Percentiles rank a stretch among this genome's conserved stretches.
phyloP scores from a whole-genome alignment of 2,888 invertebrate genomes.

The Caenorhabditis sp. region DNA sequence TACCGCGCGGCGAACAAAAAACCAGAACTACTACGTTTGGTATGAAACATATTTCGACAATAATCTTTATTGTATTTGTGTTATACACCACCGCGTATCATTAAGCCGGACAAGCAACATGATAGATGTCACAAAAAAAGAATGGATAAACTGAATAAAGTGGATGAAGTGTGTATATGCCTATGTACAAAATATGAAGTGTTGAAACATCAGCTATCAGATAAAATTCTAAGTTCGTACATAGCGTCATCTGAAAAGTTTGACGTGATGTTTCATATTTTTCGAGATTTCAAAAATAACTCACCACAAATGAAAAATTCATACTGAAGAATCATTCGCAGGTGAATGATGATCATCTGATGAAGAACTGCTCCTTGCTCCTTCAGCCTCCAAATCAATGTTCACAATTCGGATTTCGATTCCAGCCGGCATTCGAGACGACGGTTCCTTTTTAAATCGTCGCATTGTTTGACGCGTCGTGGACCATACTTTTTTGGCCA shows the following conservation, averaged over 20 bases:
- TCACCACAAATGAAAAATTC: conserved; percentile 36
- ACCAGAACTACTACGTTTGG: conserved; percentile 41
- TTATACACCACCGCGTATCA: conserved; percentile 66
- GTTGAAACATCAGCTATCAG: conserved; percentile 24
- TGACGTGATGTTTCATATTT: not conserved
- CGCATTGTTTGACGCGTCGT: conserved; percentile 80
- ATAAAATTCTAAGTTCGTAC: conserved; percentile 13
- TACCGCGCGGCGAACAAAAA: conserved; percentile 13
- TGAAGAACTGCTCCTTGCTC: conserved; percentile 63
- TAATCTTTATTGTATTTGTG: conserved; percentile 64
- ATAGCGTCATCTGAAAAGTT: conserved; percentile 18
- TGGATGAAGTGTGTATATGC: conserved; percentile 12
- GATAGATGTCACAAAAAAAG: conserved; percentile 41
- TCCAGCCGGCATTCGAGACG: conserved; percentile 63
- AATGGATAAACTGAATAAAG: conserved; percentile 21
- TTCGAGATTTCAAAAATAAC: conserved; percentile 1
- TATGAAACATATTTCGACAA: conserved; percentile 46
- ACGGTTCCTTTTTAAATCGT: conserved; percentile 75
- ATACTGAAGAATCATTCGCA: conserved; percentile 57
- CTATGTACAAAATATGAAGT: conserved; percentile 32
- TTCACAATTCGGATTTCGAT: conserved; percentile 73
- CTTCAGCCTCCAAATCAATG: conserved; percentile 73
- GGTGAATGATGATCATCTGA: conserved; percentile 49
- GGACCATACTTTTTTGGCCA: conserved; percentile 81
- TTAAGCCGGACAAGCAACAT: conserved; percentile 56